A percentile compares a stretch with the other conserved stretches of the same genome.
Conservation (phyloP, 2,888 invertebrate genomes). For the Hetaerina titia region DNA sequence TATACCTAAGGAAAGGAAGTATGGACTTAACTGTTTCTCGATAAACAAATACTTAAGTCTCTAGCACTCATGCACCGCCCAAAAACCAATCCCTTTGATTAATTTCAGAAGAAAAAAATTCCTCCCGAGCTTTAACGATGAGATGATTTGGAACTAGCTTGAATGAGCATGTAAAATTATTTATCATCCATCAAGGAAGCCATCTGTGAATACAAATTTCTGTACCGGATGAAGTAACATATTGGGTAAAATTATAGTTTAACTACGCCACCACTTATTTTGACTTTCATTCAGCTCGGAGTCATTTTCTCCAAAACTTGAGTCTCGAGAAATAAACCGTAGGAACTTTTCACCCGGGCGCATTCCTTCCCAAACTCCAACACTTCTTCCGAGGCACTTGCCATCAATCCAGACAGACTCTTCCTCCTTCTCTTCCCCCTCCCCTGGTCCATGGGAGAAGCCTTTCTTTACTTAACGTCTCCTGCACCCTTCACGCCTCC, state of each 20-base stretch:
- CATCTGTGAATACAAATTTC: too few relatives aligned
- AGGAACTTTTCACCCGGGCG: neutral
- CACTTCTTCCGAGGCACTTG: neutral
- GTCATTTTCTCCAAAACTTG: neutral
- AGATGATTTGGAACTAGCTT: too few relatives aligned
- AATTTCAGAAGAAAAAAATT: too few relatives aligned
- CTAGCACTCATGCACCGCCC: too few relatives aligned
- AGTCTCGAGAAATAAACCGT: neutral
- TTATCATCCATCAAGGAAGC: too few relatives aligned
- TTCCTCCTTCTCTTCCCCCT: neutral
- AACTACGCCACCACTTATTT: neutral
- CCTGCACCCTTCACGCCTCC: neutral
- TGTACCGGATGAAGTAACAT: too few relatives aligned
- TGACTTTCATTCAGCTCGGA: neutral
- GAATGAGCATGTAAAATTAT: too few relatives aligned
- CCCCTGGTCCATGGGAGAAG: neutral
- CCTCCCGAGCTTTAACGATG: too few relatives aligned
- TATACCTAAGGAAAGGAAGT: too few relatives aligned
- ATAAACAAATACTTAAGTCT: too few relatives aligned
- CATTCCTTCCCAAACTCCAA: neutral
- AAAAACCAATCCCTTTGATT: too few relatives aligned
- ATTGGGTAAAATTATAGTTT: neutral
- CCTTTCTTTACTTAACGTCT: neutral
- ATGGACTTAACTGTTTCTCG: too few relatives aligned
- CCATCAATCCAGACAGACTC: neutral